Percentiles rank a stretch among this genome's conserved stretches.
Conservation (phyloP, 53 echinoderm and acorn worm genomes). For the Crossaster papposus region DNA sequence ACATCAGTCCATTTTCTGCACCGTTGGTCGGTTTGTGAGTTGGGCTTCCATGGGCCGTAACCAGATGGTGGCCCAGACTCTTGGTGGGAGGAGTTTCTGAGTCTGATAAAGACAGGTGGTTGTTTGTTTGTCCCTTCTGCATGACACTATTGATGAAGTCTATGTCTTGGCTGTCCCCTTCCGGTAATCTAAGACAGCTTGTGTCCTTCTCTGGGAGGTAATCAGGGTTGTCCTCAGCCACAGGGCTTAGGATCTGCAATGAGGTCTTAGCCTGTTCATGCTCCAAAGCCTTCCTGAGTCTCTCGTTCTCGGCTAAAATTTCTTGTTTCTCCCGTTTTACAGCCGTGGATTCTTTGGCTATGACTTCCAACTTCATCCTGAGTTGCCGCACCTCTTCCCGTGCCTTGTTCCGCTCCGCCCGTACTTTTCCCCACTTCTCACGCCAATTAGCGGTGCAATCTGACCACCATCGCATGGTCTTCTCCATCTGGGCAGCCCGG, state of each 20-base stretch:
- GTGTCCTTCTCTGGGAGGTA: slow-evolving; percentile 73
- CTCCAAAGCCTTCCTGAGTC: slow-evolving; percentile 63
- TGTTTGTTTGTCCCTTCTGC: slow-evolving; percentile 35
- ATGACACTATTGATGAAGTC: slow-evolving; percentile 59
- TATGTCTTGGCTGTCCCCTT: slow-evolving; percentile 44
- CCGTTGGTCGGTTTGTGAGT: slow-evolving; percentile 15
- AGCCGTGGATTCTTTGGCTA: slow-evolving; percentile 82
- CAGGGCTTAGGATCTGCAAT: slow-evolving; percentile 39
- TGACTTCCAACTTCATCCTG: slow-evolving; percentile 86
- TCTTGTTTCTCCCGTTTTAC: slow-evolving; percentile 88
- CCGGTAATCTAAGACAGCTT: slow-evolving; percentile 10
- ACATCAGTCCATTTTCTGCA: slow-evolving; percentile 29
- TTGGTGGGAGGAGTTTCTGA: slow-evolving; percentile 3
- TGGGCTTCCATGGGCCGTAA: slow-evolving; percentile 23
- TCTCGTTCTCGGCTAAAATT: slow-evolving; percentile 75
- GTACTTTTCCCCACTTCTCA: slow-evolving; percentile 97
- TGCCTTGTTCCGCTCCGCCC: slow-evolving; percentile 92
- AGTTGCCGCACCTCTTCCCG: slow-evolving; percentile 86
- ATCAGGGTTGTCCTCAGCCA: slow-evolving; percentile 44
- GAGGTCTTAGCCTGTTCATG: slow-evolving; percentile 52
- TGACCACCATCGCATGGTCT: slow-evolving; percentile 99
- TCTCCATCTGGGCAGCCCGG: slow-evolving; percentile 98
- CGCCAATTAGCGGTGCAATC: slow-evolving; percentile 99
- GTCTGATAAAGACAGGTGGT: slow-evolving; percentile 32
- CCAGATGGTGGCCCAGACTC: background rate